Conservation (phyloP, 2,797 vertebrate species). For the Lerista edwardsae region DNA sequence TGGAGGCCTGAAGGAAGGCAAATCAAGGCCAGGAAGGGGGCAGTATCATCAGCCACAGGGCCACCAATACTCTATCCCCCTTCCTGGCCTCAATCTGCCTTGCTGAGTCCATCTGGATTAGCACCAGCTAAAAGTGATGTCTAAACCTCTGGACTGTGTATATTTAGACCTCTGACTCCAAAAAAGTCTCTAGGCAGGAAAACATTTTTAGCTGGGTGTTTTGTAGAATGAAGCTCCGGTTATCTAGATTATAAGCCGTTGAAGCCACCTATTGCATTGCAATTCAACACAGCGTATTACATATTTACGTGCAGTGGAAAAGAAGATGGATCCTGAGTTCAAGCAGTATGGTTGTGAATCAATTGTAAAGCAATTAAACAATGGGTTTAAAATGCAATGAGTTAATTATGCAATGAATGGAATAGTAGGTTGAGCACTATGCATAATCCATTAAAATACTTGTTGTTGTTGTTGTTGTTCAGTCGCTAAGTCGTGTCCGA, state of each 20-base stretch:
- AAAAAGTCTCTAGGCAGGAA: too few species aligned
- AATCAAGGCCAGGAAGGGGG: too few species aligned
- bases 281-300: neutral
- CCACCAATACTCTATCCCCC: too few species aligned
- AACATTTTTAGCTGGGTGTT: neutral
- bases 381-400: slow-evolving; percentile 14
- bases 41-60: too few species aligned
- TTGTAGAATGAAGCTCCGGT: neutral
- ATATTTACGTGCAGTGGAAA: neutral
- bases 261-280: neutral
- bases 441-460: slow-evolving; percentile 17
- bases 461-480: too few species aligned
- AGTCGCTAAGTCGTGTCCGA: too few species aligned
- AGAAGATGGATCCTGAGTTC: slow-evolving; percentile 4
- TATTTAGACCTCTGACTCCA: neutral
- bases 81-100: too few species aligned
- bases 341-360: slow-evolving; percentile 2
- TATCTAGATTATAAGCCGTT: neutral
- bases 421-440: slow-evolving; percentile 6
- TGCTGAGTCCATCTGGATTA: too few species aligned
- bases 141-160: neutral
- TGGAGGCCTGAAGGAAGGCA: too few species aligned
- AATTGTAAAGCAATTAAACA: slow-evolving; percentile 33
- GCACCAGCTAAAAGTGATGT: neutral
- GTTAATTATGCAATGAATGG: slow-evolving; percentile 39